phyloP scores from a whole-genome alignment of 2,113 vertebrate species.

The Dascyllus trimaculatus region DNA sequence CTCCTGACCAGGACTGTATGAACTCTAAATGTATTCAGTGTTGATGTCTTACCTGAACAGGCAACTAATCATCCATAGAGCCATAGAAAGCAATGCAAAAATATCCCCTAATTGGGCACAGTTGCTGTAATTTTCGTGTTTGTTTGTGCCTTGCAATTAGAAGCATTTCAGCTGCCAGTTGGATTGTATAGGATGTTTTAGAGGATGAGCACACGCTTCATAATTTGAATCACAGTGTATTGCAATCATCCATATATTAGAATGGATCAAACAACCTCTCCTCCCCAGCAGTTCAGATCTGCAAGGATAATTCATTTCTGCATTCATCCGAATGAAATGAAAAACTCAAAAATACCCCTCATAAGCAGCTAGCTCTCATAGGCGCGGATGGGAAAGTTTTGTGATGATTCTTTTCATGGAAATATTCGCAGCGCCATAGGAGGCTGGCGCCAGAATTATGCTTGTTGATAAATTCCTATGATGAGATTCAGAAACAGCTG shows the following conservation, averaged over 20 bases:
- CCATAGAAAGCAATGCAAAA: constrained; percentile 53
- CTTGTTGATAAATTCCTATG: constrained; percentile 59
- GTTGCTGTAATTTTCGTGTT: constrained; percentile 72
- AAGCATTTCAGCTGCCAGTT: constrained; percentile 64
- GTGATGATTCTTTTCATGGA: constrained; percentile 65
- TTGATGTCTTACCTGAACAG: constrained; percentile 50
- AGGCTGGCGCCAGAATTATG: constrained; percentile 49
- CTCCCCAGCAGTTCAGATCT: constrained; percentile 49
- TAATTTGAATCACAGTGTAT: constrained; percentile 68
- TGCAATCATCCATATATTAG: constrained; percentile 69
- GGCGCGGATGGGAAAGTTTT: constrained; percentile 27
- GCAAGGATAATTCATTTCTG: constrained; percentile 42
- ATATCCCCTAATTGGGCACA: constrained; percentile 71
- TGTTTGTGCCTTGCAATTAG: constrained; percentile 76
- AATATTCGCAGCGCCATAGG: constrained; percentile 34
- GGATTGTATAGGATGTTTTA: constrained; percentile 60
- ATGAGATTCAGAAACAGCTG: constrained; percentile 69
- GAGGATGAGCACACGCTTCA: constrained; percentile 56
- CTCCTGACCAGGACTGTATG: constrained; percentile 29
- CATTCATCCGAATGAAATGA: constrained; percentile 59
- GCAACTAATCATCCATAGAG: constrained; percentile 61
- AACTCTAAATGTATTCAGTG: constrained; percentile 22
- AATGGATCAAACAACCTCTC: constrained; percentile 67
- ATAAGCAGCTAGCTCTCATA: constrained; percentile 18
- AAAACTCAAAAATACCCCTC: constrained; percentile 56